Base-by-base conservation (phyloP, 1,140 invertebrate genomes). In the Zaprionus tsacasi region DNA sequence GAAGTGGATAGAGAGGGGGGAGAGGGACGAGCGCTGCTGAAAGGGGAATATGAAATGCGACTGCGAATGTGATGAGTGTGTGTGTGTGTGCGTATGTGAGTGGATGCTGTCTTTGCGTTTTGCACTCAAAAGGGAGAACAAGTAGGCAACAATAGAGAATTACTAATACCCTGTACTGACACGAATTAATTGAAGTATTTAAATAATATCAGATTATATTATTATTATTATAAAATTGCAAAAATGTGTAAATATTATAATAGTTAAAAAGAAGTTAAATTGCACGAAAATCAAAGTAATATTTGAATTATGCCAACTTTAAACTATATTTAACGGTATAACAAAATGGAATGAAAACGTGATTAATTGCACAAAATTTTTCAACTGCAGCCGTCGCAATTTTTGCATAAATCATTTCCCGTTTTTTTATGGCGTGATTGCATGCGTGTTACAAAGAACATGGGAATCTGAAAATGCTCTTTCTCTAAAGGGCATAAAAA, bases 401-500 rank as follows among this genome's bases (percentile, higher is more conserved):
- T 25, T 50, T 50, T 33, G 27, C 52, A 55, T 55, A 7, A 55
- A 55, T 55, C 21, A 33, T 7, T 0, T 27, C 1, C 6, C 40
- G 7, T 45, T 30, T 55, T 30, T 33, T 54, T 33, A 6, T 55
- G 52, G 11, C 25, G 17, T 25, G 8, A 55, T 55, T 58, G 57
- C 15, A 11, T 8, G 45, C 36, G 33, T 15, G 56, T 73, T 43
- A 43, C 70, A 30, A 73, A 66, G 6, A 21, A n/a, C 27, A 58
- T 64, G 17, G n/a, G n/a, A 12, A 55, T 30, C 35, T 71, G 2
- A 5, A 65, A 55, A 65, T 45, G 69, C 56, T 13, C n/a, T 12
- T 13, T 60, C 11, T 6, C 3, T 40, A 71, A 65, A 86, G 75
- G 43, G 71, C 75, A 85, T 59, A 81, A 83, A 81, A 83, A 83